These are phyloP conservation scores for Pseudochirops cupreus DNA, from an alignment of 2,797 vertebrate genomes.

Conservation along the genomic window DNA sequence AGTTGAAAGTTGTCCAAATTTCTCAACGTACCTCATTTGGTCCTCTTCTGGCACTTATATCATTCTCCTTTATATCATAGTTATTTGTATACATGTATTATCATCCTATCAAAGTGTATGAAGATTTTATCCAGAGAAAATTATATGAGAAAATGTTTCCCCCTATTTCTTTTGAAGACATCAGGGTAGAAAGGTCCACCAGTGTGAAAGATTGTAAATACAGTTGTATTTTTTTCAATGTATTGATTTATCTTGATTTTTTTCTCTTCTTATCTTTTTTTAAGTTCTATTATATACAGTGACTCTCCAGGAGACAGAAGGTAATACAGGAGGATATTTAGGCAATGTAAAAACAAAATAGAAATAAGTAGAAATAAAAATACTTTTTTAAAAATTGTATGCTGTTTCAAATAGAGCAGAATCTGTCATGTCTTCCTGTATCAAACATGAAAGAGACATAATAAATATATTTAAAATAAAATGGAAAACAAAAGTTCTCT, in stretches of 20 bases:
- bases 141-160: background rate
- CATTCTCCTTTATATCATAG: background rate
- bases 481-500: background rate
- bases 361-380: no score
- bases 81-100: background rate
- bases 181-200: background rate
- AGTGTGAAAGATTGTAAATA: background rate
- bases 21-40: background rate
- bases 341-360: background rate
- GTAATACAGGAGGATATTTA: background rate
- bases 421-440: background rate
- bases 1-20: background rate
- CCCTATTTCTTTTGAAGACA: background rate
- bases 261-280: background rate
- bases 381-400: background rate
- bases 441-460: background rate
- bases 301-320: background rate
- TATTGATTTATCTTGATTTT: background rate
- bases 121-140: background rate
- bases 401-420: background rate
- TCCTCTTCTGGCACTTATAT: background rate
- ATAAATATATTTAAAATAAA: background rate
- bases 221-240: background rate
- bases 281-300: background rate
- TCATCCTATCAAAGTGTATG: background rate